Conservation (phyloP, 1,140 invertebrate species). For the Drosophila willistoni region DNA sequence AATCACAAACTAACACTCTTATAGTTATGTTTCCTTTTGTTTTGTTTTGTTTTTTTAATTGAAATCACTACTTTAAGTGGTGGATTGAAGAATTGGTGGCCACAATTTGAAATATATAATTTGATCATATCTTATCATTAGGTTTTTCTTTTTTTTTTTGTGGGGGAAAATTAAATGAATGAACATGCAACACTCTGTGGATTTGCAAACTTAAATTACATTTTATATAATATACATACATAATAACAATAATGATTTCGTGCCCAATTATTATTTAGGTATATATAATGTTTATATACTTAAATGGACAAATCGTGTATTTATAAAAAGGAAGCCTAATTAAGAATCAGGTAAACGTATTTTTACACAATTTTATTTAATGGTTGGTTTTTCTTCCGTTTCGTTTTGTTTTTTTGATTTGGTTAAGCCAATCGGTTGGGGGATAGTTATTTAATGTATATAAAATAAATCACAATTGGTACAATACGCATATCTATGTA, state of each 20-base stretch:
- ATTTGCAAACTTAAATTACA: slow-evolving; percentile 57
- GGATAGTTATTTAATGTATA: slow-evolving; percentile 72
- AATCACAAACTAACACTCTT: slow-evolving; percentile 63
- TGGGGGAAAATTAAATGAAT: not conserved
- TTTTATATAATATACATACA: slow-evolving; percentile 49
- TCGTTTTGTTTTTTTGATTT: slow-evolving; percentile 37
- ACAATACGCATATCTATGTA: slow-evolving; percentile 67
- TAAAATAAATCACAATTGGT: slow-evolving; percentile 79
- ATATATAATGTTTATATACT: slow-evolving; percentile 13
- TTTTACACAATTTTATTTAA: slow-evolving; percentile 19
- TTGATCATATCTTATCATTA: slow-evolving; percentile 37
- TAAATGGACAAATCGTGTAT: slow-evolving; percentile 9
- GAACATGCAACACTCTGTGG: not conserved
- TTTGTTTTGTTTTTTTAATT: slow-evolving; percentile 1
- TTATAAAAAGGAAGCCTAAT: slow-evolving; percentile 20
- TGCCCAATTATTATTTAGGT: slow-evolving; percentile 28
- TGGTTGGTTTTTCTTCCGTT: slow-evolving; percentile 28
- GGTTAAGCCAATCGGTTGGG: slow-evolving; percentile 55
- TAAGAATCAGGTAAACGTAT: slow-evolving; percentile 57
- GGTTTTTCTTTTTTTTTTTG: not conserved
- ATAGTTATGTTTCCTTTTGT: slow-evolving; percentile 9
- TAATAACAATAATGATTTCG: slow-evolving; percentile 45
- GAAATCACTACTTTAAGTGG: slow-evolving; percentile 49
- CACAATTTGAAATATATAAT: slow-evolving; percentile 46
- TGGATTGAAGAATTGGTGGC: slow-evolving; percentile 34